A percentile compares a stretch with the other conserved stretches of the same genome.
These are phyloP conservation scores for Himalopsyche tibetana DNA, from an alignment of 2,888 invertebrate genomes.

Conservation along the genomic window DNA sequence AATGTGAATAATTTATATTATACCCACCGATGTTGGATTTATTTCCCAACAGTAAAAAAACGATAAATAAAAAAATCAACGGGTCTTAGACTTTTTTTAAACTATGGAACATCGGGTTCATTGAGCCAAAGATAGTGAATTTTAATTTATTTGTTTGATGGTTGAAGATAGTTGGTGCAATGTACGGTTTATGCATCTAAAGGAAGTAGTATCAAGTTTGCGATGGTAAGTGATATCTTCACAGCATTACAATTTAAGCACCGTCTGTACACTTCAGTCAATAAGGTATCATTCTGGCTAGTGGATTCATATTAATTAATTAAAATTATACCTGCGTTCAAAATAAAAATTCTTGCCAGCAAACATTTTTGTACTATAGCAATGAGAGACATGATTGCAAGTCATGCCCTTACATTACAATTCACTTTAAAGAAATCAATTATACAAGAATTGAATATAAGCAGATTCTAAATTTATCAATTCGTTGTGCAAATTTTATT, in stretches of 20 bases:
- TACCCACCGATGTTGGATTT: neutral
- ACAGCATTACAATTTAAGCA: neutral
- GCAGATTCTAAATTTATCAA: no score
- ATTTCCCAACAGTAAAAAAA: constrained; percentile 37
- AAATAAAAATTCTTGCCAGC: no score
- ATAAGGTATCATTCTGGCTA: no score
- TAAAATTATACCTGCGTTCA: no score
- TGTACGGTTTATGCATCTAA: constrained; percentile 28
- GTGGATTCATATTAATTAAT: no score
- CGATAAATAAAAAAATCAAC: constrained; percentile 37
- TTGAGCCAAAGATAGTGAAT: constrained; percentile 38
- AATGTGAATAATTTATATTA: neutral
- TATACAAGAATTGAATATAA: no score
- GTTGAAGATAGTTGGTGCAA: constrained; percentile 36
- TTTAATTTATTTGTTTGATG: constrained; percentile 41
- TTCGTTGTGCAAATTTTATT: no score
- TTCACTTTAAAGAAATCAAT: no score
- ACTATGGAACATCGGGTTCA: constrained; percentile 14
- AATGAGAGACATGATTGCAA: no score
- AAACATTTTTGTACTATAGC: no score
- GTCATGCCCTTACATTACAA: no score
- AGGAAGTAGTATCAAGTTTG: constrained; percentile 25
- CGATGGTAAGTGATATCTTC: neutral
- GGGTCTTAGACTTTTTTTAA: constrained; percentile 28
- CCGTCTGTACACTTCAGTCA: no score